These are phyloP conservation scores for Seriola rivoliana DNA, from an alignment of 2,113 vertebrate species.

Conservation along the genomic window DNA sequence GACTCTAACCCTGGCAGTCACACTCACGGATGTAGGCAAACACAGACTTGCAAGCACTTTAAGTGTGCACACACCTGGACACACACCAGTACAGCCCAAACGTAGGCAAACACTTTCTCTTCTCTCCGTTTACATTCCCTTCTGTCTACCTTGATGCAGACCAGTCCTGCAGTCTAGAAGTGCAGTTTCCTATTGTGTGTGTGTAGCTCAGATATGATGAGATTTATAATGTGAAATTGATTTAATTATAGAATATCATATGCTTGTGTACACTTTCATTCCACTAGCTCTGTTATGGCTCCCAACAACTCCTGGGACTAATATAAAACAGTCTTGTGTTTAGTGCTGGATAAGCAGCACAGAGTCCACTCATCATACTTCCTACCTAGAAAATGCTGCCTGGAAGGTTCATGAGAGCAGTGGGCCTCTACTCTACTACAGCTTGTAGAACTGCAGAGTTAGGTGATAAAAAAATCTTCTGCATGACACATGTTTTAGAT, in stretches of 20 bases:
- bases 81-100: slow-evolving; percentile 23
- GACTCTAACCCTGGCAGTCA: slow-evolving; percentile 32
- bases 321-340: not conserved
- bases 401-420: not conserved
- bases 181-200: slow-evolving; percentile 14
- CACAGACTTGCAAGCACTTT: slow-evolving; percentile 47
- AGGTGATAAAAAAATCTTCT: not conserved
- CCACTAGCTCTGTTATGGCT: not conserved
- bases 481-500: not conserved
- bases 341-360: not conserved
- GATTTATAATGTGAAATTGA: not conserved
- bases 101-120: slow-evolving; percentile 23
- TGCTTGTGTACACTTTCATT: too few relatives aligned
- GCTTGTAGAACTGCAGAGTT: not conserved
- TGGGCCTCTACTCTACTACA: not conserved
- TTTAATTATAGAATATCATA: slow-evolving; percentile 8
- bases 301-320: not conserved
- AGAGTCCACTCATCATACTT: not conserved
- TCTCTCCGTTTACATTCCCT: slow-evolving; percentile 67
- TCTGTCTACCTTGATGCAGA: slow-evolving; percentile 42
- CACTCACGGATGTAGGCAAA: slow-evolving; percentile 34
- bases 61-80: slow-evolving; percentile 29
- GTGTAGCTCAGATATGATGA: slow-evolving; percentile 8
- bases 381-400: not conserved
- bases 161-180: slow-evolving; percentile 46